phyloP scores from a whole-genome alignment of 2,797 vertebrate genomes.

The Danio aesculapii region DNA sequence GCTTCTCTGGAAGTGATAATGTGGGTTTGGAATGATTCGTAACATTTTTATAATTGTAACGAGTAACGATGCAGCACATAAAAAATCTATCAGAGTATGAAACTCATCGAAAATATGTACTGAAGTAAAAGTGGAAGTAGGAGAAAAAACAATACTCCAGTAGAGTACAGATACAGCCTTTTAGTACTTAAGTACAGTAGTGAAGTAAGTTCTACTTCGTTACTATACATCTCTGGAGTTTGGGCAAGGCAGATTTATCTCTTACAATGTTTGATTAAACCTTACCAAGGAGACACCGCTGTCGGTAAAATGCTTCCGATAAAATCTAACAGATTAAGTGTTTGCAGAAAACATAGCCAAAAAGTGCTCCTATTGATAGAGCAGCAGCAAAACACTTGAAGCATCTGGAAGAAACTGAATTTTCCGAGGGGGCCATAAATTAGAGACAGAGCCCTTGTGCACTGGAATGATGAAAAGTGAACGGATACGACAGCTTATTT shows the following conservation, averaged over 20 bases:
- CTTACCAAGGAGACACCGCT: slow-evolving; percentile 4
- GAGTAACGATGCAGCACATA: no score
- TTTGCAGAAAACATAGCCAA: not conserved
- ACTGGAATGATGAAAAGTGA: slow-evolving; percentile 63
- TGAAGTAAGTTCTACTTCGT: no score
- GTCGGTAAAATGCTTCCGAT: not conserved
- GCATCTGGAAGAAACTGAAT: slow-evolving; percentile 3
- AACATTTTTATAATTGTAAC: no score
- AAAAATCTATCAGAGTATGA: no score
- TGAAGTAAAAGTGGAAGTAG: no score
- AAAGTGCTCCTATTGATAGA: not conserved
- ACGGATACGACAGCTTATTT: slow-evolving; percentile 66
- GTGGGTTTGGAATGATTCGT: no score
- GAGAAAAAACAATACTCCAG: no score
- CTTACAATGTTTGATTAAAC: not conserved
- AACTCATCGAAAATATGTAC: no score
- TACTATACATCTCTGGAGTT: not conserved
- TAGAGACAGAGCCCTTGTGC: slow-evolving; percentile 58
- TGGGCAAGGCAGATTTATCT: not conserved
- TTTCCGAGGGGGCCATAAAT: slow-evolving; percentile 55
- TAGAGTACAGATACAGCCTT: no score
- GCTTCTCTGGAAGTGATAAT: no score
- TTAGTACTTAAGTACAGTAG: no score
- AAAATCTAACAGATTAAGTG: slow-evolving; percentile 14
- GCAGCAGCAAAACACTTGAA: not conserved